Evolutionary conservation across 1,140 invertebrate genomes (phyloP).

Genomic region (Ostrea edulis): DNA sequence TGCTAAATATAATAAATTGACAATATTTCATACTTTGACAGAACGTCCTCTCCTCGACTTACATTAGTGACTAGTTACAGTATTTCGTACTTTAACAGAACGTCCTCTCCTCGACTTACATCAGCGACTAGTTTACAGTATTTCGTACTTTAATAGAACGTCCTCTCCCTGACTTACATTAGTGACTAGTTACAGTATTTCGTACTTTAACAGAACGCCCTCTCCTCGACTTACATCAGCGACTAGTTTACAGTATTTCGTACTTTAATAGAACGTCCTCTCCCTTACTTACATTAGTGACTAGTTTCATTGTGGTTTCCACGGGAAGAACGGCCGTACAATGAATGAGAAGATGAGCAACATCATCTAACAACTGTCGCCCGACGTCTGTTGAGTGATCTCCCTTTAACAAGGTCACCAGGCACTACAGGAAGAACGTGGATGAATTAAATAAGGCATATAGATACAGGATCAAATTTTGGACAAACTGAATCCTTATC

Average conservation of each 20-base stretch:
- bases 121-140: no score
- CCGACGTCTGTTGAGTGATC: constrained; percentile 48
- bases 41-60: constrained; percentile 37
- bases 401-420: constrained; percentile 56
- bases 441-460: background rate
- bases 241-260: no score
- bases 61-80: constrained; percentile 56
- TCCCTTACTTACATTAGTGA: constrained; percentile 62
- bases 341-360: constrained; percentile 55
- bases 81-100: no score
- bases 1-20: no score
- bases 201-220: no score
- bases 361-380: constrained; percentile 50
- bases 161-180: constrained; percentile 56
- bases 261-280: background rate
- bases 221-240: constrained; percentile 57
- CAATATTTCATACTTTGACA: no score
- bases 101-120: constrained; percentile 55
- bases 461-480: background rate
- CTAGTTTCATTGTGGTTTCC: constrained; percentile 61
- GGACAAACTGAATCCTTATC: background rate
- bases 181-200: no score
- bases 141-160: no score
- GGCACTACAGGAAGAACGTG: constrained; percentile 46
- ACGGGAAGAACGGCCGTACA: constrained; percentile 54